A percentile compares a stretch with the other conserved stretches of the same genome.
Conservation (phyloP, 2,797 vertebrate genomes). For the Miopithecus talapoin region DNA sequence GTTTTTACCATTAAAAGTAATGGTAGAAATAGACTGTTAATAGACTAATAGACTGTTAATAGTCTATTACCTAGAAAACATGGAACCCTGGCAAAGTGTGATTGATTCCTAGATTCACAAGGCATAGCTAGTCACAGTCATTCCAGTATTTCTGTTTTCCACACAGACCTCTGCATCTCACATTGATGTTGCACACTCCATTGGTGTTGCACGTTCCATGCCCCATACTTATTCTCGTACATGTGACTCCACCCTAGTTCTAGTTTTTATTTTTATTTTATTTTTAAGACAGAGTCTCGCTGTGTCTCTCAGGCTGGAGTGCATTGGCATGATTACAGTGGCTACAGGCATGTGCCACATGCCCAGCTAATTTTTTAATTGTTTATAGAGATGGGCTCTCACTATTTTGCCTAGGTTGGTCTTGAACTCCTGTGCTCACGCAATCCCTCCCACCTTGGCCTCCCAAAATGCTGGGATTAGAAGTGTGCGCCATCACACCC, state of each 20-base stretch:
- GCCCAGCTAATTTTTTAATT: not conserved
- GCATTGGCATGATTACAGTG: not conserved
- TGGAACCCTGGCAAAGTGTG: not conserved
- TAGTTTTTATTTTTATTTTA: not conserved
- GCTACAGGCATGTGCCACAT: not conserved
- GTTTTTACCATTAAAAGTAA: too few species aligned
- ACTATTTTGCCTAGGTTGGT: not conserved
- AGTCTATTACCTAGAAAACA: not conserved
- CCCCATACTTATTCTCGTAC: not conserved
- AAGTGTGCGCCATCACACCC: not conserved
- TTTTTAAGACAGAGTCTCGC: not conserved
- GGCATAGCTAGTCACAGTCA: not conserved
- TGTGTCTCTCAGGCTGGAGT: not conserved
- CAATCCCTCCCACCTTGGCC: not conserved
- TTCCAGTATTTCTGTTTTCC: not conserved
- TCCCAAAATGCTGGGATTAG: not conserved
- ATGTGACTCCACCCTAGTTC: not conserved
- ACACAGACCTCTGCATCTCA: not conserved
- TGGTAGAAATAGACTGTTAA: too few species aligned
- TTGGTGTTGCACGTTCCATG: fast-evolving
- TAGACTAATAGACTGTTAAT: not conserved
- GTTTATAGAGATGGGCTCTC: not conserved
- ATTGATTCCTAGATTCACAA: not conserved
- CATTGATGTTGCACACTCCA: fast-evolving
- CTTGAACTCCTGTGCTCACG: not conserved